These are phyloP conservation scores for Apteryx owenii DNA, from an alignment of 2,113 vertebrate species.

Conservation along the genomic window DNA sequence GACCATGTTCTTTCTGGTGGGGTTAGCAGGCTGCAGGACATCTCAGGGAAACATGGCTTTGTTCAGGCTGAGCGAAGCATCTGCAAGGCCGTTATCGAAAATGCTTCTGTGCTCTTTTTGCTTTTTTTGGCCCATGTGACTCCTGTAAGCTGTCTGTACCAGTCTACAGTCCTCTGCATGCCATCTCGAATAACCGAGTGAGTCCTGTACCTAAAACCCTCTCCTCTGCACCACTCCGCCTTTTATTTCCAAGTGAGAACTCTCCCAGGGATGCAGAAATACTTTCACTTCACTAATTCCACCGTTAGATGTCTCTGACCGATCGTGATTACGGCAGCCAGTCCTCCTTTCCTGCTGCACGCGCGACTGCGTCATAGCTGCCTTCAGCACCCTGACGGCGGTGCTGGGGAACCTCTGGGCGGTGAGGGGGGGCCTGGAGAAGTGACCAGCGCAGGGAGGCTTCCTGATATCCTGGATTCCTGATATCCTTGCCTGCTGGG, in stretches of 20 bases:
- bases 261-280: neutral
- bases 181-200: rapidly evolving
- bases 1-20: no score
- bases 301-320: slow-evolving; percentile 48
- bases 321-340: neutral
- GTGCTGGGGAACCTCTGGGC: neutral
- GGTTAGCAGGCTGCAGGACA: rapidly evolving
- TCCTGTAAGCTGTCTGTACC: neutral
- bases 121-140: rapidly evolving
- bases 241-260: neutral
- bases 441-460: rapidly evolving
- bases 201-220: rapidly evolving
- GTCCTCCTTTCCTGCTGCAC: rapidly evolving
- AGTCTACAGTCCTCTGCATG: rapidly evolving
- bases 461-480: neutral
- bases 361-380: neutral
- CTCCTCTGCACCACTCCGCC: neutral
- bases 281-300: neutral
- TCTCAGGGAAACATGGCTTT: neutral
- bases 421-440: neutral
- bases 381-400: rapidly evolving
- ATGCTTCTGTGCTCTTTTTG: neutral
- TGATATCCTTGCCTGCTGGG: neutral
- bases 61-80: neutral
- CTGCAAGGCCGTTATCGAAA: neutral